Base-by-base conservation (phyloP, 2,797 vertebrate genomes). In the Chloroceryle inda region DNA sequence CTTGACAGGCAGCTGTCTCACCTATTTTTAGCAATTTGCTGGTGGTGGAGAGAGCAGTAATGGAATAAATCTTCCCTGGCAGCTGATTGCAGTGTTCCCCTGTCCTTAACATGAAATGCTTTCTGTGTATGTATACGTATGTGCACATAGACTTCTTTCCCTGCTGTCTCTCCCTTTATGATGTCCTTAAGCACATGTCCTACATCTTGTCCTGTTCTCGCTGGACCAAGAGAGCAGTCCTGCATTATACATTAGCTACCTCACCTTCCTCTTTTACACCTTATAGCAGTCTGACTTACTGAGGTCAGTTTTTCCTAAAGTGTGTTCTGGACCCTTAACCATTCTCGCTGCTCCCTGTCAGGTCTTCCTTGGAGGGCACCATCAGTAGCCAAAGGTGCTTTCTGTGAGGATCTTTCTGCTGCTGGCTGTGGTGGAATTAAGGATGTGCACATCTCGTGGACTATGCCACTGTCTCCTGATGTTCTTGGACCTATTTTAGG, bases 1-100 rank as follows among this genome's bases (percentile, higher is more conserved):
- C 78, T 55, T 87, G 64, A 55, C 89, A 92, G 74, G 52, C 89
- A 92, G 82, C 89, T 92, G 85, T 84, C 86, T 84, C 10, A 1
- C 64, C 61, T 95, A 73, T 92, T 95, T 84, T 69, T 87, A 92
- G 78, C 33, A 50, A 7, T 73, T 80, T 26, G 19, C 47, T 35
- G 61, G 64, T 59, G 77, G 45, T 64, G 45, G 38, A 79, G 87
- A 55, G 38, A 68, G 64, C 40, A 18, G 40, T 24, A 50, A 76
- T 55, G 66, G 64, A 80, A 69, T 68, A 77, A 89, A 94, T 55
- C 45, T 24, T 61, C 15, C 27, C 33, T 0, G 3, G 45, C 35
- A 59, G 50, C 56, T 69, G 64, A 55, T 61, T 61, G 38, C 55
- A 73, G 59, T 45, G 40, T 71, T 89, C 31, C 35, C 56, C 31